Evolutionary conservation across 2,888 invertebrate species (phyloP).

Genomic region (Trissolcus brochymenae): DNA sequence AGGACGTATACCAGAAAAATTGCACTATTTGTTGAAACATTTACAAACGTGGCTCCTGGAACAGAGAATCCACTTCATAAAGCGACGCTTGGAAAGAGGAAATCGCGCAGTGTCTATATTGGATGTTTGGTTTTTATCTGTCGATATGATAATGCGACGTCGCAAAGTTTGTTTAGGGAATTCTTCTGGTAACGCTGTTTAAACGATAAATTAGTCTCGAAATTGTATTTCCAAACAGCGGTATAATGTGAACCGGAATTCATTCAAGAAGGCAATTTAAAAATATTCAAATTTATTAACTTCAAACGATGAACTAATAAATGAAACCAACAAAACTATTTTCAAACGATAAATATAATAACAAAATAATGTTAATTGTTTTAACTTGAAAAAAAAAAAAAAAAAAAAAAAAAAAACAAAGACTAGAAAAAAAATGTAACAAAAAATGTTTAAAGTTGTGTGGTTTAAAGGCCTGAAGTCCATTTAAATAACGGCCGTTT

Average conservation of each 20-base stretch:
- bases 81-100: not conserved
- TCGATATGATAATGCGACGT: conserved; percentile 1
- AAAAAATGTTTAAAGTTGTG: not conserved
- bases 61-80: not conserved
- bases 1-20: not conserved
- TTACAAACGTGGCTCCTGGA: not conserved
- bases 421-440: not conserved
- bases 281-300: not conserved
- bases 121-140: conserved; percentile 3
- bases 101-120: not conserved
- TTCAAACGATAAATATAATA: too few relatives aligned
- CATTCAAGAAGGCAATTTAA: not conserved
- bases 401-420: too few relatives aligned
- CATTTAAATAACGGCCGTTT: conserved; percentile 52
- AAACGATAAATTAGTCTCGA: too few relatives aligned
- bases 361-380: too few relatives aligned
- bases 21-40: not conserved
- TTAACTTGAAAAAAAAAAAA: too few relatives aligned
- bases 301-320: not conserved
- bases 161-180: conserved; percentile 1
- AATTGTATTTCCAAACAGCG: not conserved
- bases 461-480: conserved; percentile 26
- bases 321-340: too few relatives aligned
- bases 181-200: not conserved
- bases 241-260: not conserved